Percentiles rank a stretch among this genome's conserved stretches.
Conservation (phyloP, 2,888 invertebrate species). For the Malthinus seriepunctatus region DNA sequence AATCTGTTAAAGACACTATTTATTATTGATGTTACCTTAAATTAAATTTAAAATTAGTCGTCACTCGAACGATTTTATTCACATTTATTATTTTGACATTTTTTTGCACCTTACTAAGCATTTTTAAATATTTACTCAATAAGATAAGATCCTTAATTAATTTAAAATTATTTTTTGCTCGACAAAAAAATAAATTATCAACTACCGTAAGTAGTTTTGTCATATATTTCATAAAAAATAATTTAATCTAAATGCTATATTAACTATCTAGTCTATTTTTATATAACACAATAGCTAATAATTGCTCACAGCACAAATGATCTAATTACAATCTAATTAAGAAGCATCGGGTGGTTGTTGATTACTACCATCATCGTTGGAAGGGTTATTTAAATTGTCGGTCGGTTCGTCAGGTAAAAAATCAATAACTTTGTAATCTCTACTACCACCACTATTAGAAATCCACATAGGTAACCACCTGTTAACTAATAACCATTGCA, state of each 20-base stretch:
- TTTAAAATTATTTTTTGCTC: no score
- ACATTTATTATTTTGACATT: no score
- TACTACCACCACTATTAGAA: conserved; percentile 58
- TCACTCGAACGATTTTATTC: no score
- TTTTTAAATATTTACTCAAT: no score
- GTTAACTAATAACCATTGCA: conserved; percentile 69
- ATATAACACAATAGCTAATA: conserved; percentile 1
- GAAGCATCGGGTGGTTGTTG: conserved; percentile 16
- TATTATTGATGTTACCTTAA: no score
- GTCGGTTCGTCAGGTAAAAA: conserved; percentile 38
- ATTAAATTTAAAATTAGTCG: no score
- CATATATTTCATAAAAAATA: background rate
- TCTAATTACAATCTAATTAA: conserved; percentile 10
- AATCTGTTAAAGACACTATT: no score
- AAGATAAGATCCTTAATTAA: no score
- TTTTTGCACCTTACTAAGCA: no score
- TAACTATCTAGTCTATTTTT: conserved; percentile 1
- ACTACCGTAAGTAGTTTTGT: background rate
- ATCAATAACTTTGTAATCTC: conserved; percentile 58
- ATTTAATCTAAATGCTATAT: background rate
- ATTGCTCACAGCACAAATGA: conserved; percentile 17
- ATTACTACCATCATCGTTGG: conserved; percentile 12
- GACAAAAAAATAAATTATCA: background rate
- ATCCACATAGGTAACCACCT: conserved; percentile 69
- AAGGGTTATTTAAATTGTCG: conserved; percentile 5